Percentiles rank a stretch among this genome's conserved stretches.
phyloP scores from a whole-genome alignment of 2,113 vertebrate genomes.

The Sceloporus undulatus region DNA sequence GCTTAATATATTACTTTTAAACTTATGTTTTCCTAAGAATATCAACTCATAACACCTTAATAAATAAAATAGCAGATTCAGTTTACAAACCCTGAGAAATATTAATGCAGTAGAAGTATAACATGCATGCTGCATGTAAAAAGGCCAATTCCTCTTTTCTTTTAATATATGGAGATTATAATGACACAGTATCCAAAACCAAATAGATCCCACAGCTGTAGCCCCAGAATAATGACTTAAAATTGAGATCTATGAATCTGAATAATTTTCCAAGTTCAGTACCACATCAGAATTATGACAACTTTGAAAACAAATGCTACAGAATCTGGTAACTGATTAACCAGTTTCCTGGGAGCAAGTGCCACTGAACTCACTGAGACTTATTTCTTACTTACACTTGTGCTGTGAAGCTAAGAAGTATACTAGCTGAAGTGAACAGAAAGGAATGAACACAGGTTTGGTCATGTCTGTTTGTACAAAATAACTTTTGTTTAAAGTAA shows the following conservation, averaged over 20 bases:
- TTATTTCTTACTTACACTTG: not conserved
- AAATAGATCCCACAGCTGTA: not conserved
- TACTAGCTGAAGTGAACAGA: conserved; percentile 81
- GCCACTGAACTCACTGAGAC: not conserved
- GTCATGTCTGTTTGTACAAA: conserved; percentile 82
- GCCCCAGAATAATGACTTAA: not conserved
- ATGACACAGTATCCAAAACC: not conserved
- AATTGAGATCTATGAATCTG: conserved; percentile 32
- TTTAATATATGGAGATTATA: conserved; percentile 20
- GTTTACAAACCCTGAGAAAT: conserved; percentile 20
- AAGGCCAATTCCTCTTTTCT: conserved; percentile 6
- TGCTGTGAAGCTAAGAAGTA: conserved; percentile 64
- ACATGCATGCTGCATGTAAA: not conserved
- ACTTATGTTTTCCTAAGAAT: conserved; percentile 27
- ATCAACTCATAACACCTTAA: not conserved
- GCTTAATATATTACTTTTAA: not conserved
- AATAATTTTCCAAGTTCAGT: conserved; percentile 69
- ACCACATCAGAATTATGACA: conserved; percentile 69
- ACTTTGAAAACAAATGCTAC: conserved; percentile 78
- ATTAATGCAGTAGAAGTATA: conserved; percentile 28
- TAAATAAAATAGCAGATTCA: conserved; percentile 23
- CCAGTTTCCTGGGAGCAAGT: conserved; percentile 25
- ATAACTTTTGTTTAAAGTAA: conserved; percentile 76
- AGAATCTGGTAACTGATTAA: conserved; percentile 87
- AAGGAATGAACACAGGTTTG: conserved; percentile 89